phyloP scores from a whole-genome alignment of 2,113 vertebrate species.

The Cromileptes altivelis region DNA sequence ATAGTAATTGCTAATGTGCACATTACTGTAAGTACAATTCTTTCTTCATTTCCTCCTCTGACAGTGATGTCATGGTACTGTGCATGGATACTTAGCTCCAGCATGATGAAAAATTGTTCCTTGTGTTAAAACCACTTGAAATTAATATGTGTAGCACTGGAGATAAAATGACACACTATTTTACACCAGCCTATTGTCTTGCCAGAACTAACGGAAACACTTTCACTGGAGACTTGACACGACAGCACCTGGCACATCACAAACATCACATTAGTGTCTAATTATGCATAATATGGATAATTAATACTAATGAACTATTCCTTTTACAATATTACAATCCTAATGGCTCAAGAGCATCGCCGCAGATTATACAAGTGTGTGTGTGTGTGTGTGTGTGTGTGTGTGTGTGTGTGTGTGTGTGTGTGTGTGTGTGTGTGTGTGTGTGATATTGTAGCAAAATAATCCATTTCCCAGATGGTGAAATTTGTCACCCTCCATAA shows the following conservation, averaged over 20 bases:
- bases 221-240: background rate
- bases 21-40: background rate
- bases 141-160: background rate
- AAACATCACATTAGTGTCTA: slow-evolving; percentile 21
- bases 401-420: slow-evolving; percentile 11
- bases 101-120: background rate
- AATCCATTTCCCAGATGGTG: slow-evolving; percentile 50
- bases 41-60: background rate
- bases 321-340: slow-evolving; percentile 17
- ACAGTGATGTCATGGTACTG: background rate
- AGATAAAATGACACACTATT: background rate
- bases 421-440: background rate
- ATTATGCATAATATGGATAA: slow-evolving; percentile 30
- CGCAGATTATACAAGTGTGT: background rate
- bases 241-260: slow-evolving; percentile 21
- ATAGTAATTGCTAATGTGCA: background rate
- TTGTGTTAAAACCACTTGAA: background rate
- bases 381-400: slow-evolving; percentile 4
- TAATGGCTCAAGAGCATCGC: slow-evolving; percentile 19
- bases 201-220: background rate
- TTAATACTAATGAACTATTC: slow-evolving; percentile 32
- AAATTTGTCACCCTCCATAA: slow-evolving; percentile 31
- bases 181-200: background rate
- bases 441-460: slow-evolving; percentile 35
- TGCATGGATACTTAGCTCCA: background rate